A percentile compares a stretch with the other conserved stretches of the same genome.
Conservation (phyloP, 2,797 vertebrate genomes). For the Gymnopithys bicolor region DNA sequence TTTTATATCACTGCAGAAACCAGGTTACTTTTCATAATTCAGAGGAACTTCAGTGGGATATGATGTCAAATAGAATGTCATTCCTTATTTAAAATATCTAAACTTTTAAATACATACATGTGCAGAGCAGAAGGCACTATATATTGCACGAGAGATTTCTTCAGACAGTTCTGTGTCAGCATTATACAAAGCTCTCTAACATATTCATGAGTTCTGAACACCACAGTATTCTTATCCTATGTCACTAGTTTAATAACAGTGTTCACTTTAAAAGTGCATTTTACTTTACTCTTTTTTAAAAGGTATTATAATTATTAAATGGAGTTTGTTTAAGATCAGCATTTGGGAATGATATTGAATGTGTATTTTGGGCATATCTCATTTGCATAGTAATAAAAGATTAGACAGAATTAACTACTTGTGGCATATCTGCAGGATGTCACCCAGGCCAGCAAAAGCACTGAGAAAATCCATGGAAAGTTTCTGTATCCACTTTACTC, state of each 20-base stretch:
- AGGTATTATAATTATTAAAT: not conserved
- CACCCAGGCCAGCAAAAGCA: not conserved
- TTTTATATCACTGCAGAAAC: not conserved
- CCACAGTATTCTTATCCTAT: not conserved
- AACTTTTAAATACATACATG: not conserved
- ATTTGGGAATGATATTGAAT: not conserved
- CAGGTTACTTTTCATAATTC: conserved; percentile 43
- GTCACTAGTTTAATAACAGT: conserved; percentile 4
- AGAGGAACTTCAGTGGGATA: conserved; percentile 19
- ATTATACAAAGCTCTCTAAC: not conserved
- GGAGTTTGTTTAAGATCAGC: not conserved
- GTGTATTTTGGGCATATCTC: not conserved
- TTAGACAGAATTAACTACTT: not conserved
- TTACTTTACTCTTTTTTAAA: not conserved
- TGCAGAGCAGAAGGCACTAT: not conserved
- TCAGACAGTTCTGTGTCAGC: not conserved
- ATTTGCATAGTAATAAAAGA: not conserved
- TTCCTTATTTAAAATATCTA: conserved; percentile 66
- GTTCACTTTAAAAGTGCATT: conserved; percentile 40
- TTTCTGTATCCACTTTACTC: not conserved
- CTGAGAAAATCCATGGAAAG: not conserved
- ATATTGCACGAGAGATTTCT: not conserved
- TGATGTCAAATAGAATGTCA: conserved; percentile 34
- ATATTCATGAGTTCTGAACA: not conserved
- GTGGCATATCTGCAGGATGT: not conserved